A percentile compares a stretch with the other conserved stretches of the same genome.
phyloP scores from a whole-genome alignment of 2,113 vertebrate species.

The Neolamprologus devosi region DNA sequence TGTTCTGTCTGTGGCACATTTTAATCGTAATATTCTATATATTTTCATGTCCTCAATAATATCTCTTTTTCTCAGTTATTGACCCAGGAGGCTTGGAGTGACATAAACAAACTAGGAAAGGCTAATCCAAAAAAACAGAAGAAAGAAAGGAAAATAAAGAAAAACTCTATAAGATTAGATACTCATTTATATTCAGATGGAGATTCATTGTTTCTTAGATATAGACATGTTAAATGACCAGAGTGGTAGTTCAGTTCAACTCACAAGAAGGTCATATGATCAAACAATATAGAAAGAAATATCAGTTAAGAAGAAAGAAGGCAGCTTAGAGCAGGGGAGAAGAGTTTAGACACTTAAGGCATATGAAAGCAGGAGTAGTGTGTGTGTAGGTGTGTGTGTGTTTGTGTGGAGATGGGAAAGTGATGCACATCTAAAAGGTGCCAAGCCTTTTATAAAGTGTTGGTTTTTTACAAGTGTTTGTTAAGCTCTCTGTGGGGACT shows the following conservation, averaged over 20 bases:
- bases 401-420: not conserved
- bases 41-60: not conserved
- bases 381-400: not conserved
- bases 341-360: not conserved
- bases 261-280: not conserved
- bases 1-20: not conserved
- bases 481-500: conserved; percentile 36
- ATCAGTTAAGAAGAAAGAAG: not conserved
- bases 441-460: conserved; percentile 29
- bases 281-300: not conserved
- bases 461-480: conserved; percentile 26
- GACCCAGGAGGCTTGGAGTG: not conserved
- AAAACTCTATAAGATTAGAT: not conserved
- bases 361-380: not conserved
- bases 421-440: conserved; percentile 25
- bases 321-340: not conserved
- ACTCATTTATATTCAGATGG: not conserved
- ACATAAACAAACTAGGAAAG: not conserved
- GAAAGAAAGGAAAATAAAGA: not conserved
- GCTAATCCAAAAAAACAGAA: not conserved
- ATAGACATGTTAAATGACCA: not conserved
- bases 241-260: not conserved
- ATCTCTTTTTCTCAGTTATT: not conserved
- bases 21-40: not conserved
- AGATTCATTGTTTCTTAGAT: not conserved